phyloP scores from a whole-genome alignment of 2,888 invertebrate species.

The Stenodera caucasica region DNA sequence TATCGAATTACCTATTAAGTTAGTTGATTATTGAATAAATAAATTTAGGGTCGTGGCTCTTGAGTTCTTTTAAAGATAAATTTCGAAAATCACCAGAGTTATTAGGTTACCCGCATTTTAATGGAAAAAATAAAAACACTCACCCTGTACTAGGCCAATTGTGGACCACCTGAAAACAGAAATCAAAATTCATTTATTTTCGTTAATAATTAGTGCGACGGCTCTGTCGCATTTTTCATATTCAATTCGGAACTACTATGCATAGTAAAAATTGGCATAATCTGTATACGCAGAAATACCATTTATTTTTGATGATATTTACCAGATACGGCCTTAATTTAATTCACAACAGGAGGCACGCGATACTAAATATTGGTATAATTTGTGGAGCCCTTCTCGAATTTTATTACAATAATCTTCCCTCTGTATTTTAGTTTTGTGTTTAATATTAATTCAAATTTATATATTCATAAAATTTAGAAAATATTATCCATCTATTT shows the following conservation, averaged over 20 bases:
- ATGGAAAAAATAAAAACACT: too few relatives aligned
- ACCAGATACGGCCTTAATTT: constrained; percentile 55
- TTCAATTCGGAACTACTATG: too few relatives aligned
- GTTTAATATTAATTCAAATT: constrained; percentile 38
- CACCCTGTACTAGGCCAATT: too few relatives aligned
- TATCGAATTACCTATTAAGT: constrained; percentile 25
- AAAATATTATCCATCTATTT: not conserved
- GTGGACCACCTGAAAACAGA: too few relatives aligned
- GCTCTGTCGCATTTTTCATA: too few relatives aligned
- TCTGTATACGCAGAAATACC: constrained; percentile 42
- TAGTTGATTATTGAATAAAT: constrained; percentile 25
- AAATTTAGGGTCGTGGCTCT: constrained; percentile 4
- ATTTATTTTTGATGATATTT: constrained; percentile 55
- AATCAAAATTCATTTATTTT: too few relatives aligned
- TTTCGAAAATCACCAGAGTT: not conserved
- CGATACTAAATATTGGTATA: constrained; percentile 52
- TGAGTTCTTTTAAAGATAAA: not conserved
- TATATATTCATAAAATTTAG: constrained; percentile 25
- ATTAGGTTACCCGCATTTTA: too few relatives aligned
- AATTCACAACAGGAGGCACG: constrained; percentile 53
- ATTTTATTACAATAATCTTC: constrained; percentile 49
- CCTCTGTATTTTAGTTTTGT: constrained; percentile 39
- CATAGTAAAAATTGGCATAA: not conserved
- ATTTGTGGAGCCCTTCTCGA: constrained; percentile 49
- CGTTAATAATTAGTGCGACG: too few relatives aligned